Base-by-base conservation (phyloP, 2,888 invertebrate species). In the Labia minor region DNA sequence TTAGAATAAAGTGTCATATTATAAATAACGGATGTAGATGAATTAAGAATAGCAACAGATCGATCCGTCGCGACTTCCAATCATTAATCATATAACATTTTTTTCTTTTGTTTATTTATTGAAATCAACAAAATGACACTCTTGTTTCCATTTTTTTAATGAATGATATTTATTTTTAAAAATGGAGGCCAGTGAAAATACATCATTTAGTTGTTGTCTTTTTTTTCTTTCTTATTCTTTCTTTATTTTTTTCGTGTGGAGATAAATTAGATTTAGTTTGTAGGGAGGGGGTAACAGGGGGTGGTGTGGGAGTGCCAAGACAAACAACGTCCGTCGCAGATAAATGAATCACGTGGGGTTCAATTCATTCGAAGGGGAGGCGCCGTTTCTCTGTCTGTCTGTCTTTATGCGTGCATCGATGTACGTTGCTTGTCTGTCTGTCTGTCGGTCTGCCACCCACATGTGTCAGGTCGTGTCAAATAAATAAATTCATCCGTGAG, bases 151-250 rank as follows among this genome's bases (percentile, higher is more conserved):
- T n/a, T n/a, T 26, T 26, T n/a, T 49, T 49, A 10, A 4, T 49
- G 49, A 49, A 49, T 49, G 49, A 49, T 49, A n/a, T 49, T 49
- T 49, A 49, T 49, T 49, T 49, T 49, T 49, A 49, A 49, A 49
- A 3, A 49, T 49, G 26, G 26, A 26, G 26, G 26, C 49, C 16
- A 49, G n/a, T 16, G 16, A 49, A 49, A 49, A 49, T n/a, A n/a
- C 16, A 49, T 49, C 16, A 49, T 49, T 49, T n/a, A n/a, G n/a
- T n/a, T n/a, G n/a, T n/a, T n/a, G n/a, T n/a, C n/a, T n/a, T n/a
- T n/a, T n/a, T n/a, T n/a, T n/a, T n/a, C n/a, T n/a, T n/a, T n/a
- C n/a, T n/a, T n/a, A n/a, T n/a, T n/a, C n/a, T 49, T 49, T 49
- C 14, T 10, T 49, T 10, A 8, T n/a, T n/a, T 8, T 49, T 49